Evolutionary conservation across 2,888 invertebrate species (phyloP).

Genomic region (Macaria liturata): DNA sequence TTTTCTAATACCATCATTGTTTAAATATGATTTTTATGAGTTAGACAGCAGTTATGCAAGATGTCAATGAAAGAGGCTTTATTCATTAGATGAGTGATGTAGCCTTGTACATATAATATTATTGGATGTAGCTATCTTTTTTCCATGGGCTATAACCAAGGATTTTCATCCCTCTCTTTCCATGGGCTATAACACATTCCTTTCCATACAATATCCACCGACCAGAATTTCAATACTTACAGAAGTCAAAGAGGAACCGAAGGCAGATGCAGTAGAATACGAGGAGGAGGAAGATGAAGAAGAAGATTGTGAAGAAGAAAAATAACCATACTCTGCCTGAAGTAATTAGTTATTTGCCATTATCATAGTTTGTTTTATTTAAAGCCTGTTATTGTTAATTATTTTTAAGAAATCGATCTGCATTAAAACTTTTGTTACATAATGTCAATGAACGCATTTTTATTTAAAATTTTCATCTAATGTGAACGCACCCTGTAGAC

Average conservation of each 20-base stretch:
- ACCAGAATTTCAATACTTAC: conserved; percentile 34
- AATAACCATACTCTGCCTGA: conserved; percentile 33
- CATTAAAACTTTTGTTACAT: conserved; percentile 1
- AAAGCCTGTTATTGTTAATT: conserved; percentile 22
- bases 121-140: no score
- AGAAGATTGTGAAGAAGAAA: conserved; percentile 53
- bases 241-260: conserved; percentile 53
- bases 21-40: no score
- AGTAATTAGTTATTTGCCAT: conserved; percentile 39
- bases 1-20: no score
- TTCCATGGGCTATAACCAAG: no score
- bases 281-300: conserved; percentile 41
- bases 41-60: no score
- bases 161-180: no score
- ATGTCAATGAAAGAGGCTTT: no score
- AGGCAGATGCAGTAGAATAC: conserved; percentile 47
- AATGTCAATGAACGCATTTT: conserved; percentile 3
- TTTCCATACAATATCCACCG: conserved; percentile 6
- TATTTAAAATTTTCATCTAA: conserved; percentile 1
- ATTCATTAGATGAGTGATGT: no score
- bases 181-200: no score
- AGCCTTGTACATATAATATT: no score
- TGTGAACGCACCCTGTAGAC: conserved; percentile 1
- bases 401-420: conserved; percentile 18
- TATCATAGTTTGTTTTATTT: conserved; percentile 36